Evolutionary conservation across 2,113 vertebrate species (phyloP).

Genomic region (Istiophorus platypterus): DNA sequence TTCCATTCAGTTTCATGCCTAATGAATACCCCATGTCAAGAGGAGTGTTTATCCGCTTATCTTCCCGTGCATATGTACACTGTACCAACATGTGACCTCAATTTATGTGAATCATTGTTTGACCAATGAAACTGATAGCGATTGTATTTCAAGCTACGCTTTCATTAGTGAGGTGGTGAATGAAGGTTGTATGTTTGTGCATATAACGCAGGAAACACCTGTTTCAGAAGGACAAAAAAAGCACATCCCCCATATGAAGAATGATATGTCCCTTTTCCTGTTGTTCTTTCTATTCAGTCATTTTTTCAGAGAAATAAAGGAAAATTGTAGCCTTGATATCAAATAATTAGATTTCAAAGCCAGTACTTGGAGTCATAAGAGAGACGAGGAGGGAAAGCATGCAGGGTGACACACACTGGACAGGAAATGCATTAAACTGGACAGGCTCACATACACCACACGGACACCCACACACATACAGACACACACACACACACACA

Average conservation of each 20-base stretch:
- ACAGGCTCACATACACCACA: background rate
- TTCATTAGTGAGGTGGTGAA: conserved; percentile 60
- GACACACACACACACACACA: too few relatives aligned
- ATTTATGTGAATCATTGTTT: conserved; percentile 42
- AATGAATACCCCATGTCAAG: background rate
- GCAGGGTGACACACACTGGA: conserved; percentile 37
- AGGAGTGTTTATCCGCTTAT: conserved; percentile 28
- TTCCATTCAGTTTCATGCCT: background rate
- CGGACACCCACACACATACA: background rate
- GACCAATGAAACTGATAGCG: conserved; percentile 43
- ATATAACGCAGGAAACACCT: conserved; percentile 75
- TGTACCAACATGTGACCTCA: conserved; percentile 29
- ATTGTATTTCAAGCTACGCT: conserved; percentile 54
- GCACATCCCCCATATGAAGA: conserved; percentile 61
- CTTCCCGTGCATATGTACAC: conserved; percentile 6
- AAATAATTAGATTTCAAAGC: conserved; percentile 70
- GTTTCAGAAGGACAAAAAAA: conserved; percentile 49
- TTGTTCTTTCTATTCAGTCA: conserved; percentile 69
- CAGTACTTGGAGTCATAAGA: conserved; percentile 47
- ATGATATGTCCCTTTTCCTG: conserved; percentile 73
- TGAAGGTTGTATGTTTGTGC: conserved; percentile 42
- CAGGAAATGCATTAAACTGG: conserved; percentile 50
- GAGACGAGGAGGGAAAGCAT: conserved; percentile 61
- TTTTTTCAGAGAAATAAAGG: conserved; percentile 68
- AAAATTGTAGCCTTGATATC: conserved; percentile 56